These are phyloP conservation scores for Cebuella pygmaea DNA, from an alignment of 2,797 vertebrate genomes.

Conservation along the genomic window DNA sequence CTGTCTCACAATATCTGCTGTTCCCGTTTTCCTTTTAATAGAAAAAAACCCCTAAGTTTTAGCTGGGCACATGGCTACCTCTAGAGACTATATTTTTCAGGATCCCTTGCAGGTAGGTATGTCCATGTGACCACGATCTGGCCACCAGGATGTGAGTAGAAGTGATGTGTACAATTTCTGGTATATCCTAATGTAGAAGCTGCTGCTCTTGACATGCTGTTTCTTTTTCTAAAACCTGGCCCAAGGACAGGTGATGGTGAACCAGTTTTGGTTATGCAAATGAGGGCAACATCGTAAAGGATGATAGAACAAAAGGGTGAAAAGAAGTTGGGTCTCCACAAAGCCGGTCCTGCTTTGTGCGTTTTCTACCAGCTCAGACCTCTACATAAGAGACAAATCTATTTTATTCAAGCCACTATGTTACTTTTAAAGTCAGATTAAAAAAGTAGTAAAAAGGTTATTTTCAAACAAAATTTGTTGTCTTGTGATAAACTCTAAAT, in stretches of 20 bases:
- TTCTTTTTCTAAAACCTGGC: not conserved
- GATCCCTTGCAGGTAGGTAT: not conserved
- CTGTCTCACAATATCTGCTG: not conserved
- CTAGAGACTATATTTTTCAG: not conserved
- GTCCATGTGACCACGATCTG: not conserved
- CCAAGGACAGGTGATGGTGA: not conserved
- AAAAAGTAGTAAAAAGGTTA: not conserved
- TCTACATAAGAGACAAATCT: not conserved
- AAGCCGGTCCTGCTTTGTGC: not conserved
- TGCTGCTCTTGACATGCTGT: not conserved
- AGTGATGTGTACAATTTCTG: not conserved
- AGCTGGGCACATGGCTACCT: not conserved
- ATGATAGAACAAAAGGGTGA: not conserved
- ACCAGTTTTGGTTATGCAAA: not conserved
- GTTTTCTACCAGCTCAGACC: not conserved
- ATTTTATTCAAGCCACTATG: not conserved
- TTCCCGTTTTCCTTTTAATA: not conserved
- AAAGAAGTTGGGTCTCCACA: not conserved
- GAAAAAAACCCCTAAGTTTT: not conserved
- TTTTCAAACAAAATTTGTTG: not conserved
- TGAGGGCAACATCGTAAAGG: not conserved
- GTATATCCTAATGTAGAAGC: not conserved
- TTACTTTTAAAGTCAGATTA: conserved; percentile 9
- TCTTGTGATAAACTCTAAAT: not conserved
- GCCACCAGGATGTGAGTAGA: not conserved